Conservation (phyloP, 1,140 invertebrate species). For the Pogonus chalceus region DNA sequence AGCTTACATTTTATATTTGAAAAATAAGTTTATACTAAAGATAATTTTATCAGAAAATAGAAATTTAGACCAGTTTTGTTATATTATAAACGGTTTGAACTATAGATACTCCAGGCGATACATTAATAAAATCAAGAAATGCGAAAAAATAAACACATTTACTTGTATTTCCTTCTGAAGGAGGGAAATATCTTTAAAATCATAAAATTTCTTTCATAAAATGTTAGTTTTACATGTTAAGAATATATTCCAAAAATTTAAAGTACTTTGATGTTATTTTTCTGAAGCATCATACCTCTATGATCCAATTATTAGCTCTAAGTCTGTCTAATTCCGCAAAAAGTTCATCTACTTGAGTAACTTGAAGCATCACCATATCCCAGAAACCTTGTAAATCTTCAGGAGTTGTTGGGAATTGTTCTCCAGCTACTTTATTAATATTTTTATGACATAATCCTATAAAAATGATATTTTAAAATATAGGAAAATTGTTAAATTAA, state of each 20-base stretch:
- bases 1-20: constrained; percentile 1
- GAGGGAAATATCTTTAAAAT: too few relatives aligned
- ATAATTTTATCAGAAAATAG: background rate
- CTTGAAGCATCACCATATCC: constrained; percentile 92
- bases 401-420: constrained; percentile 76
- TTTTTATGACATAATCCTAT: constrained; percentile 60
- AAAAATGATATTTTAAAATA: background rate
- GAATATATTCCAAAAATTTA: too few relatives aligned
- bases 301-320: constrained; percentile 61
- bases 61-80: too few relatives aligned
- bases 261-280: too few relatives aligned
- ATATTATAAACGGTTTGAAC: too few relatives aligned
- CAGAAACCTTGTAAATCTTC: constrained; percentile 91
- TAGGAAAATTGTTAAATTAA: background rate
- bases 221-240: too few relatives aligned
- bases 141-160: constrained; percentile 10
- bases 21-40: background rate
- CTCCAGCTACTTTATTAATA: constrained; percentile 57
- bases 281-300: too few relatives aligned
- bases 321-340: constrained; percentile 66
- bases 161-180: too few relatives aligned
- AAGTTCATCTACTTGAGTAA: constrained; percentile 66
- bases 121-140: constrained; percentile 1
- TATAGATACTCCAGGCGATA: too few relatives aligned
- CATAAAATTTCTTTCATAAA: too few relatives aligned